A percentile compares a stretch with the other conserved stretches of the same genome.
Evolutionary conservation across 1,140 invertebrate species (phyloP).

Genomic region (Drosophila nigrodunni): DNA sequence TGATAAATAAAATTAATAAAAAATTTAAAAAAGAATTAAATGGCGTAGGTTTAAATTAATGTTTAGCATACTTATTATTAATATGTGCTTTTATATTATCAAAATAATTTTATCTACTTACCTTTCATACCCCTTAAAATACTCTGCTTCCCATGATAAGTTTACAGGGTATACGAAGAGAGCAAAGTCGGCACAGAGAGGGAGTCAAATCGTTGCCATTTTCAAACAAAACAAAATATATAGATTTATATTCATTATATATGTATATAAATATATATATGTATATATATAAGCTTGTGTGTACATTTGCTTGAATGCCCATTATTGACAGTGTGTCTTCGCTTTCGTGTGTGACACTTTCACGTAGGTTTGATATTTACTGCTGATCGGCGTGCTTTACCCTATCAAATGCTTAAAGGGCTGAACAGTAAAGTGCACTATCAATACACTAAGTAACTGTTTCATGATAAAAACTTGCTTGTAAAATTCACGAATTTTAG

Average conservation of each 20-base stretch:
- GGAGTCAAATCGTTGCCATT: slow-evolving; percentile 1
- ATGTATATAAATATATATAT: not conserved
- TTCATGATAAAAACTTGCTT: too few species aligned
- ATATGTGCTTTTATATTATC: too few species aligned
- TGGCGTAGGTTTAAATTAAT: too few species aligned
- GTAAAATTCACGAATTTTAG: too few species aligned
- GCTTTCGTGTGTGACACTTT: slow-evolving; percentile 5
- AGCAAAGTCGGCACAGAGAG: not conserved
- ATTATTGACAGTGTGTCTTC: slow-evolving; percentile 5
- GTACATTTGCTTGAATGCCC: not conserved
- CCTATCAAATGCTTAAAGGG: too few species aligned
- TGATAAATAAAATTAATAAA: not conserved
- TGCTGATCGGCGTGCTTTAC: too few species aligned
- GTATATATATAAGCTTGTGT: not conserved
- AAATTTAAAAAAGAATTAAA: too few species aligned
- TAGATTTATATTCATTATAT: not conserved
- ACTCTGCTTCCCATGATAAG: too few species aligned
- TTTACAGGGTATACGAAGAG: slow-evolving; percentile 11
- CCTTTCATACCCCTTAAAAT: not conserved
- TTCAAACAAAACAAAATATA: not conserved
- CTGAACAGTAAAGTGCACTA: too few species aligned
- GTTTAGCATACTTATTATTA: too few species aligned
- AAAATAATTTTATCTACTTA: too few species aligned
- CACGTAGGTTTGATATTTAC: not conserved
- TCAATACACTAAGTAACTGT: too few species aligned